Conservation (phyloP, 1,140 invertebrate genomes). For the Drosophila yakuba region DNA sequence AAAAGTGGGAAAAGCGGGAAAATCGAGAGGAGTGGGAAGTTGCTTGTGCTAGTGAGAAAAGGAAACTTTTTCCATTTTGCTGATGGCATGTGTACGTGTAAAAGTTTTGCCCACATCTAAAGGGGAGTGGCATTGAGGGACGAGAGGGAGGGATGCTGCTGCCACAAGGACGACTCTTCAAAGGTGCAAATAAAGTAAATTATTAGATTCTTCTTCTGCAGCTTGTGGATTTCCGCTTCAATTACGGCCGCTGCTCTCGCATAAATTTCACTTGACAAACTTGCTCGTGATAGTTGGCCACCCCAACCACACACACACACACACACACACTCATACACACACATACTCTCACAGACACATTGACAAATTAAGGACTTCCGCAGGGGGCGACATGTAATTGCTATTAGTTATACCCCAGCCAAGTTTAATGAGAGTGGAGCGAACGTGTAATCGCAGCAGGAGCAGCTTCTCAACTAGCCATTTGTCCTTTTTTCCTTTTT, state of each 20-base stretch:
- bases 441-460: background rate
- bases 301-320: background rate
- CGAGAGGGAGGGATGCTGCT: background rate
- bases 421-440: conserved; percentile 44
- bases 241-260: conserved; percentile 70
- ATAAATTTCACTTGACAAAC: conserved; percentile 83
- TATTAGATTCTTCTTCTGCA: conserved; percentile 69
- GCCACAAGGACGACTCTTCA: conserved; percentile 60
- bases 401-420: conserved; percentile 43
- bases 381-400: conserved; percentile 54
- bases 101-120: conserved; percentile 61
- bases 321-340: conserved; percentile 5
- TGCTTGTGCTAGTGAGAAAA: conserved; percentile 22
- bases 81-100: conserved; percentile 80
- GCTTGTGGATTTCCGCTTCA: conserved; percentile 81
- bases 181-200: conserved; percentile 83
- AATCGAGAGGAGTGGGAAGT: background rate
- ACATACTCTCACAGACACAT: conserved; percentile 8
- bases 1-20: conserved; percentile 2
- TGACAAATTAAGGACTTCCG: conserved; percentile 74
- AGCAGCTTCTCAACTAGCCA: conserved; percentile 7
- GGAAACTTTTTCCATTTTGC: conserved; percentile 80
- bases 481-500: conserved; percentile 5
- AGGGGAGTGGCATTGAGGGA: too few species aligned
- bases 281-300: conserved; percentile 62